phyloP scores from a whole-genome alignment of 2,888 invertebrate genomes.

The Schizaphis graminum region DNA sequence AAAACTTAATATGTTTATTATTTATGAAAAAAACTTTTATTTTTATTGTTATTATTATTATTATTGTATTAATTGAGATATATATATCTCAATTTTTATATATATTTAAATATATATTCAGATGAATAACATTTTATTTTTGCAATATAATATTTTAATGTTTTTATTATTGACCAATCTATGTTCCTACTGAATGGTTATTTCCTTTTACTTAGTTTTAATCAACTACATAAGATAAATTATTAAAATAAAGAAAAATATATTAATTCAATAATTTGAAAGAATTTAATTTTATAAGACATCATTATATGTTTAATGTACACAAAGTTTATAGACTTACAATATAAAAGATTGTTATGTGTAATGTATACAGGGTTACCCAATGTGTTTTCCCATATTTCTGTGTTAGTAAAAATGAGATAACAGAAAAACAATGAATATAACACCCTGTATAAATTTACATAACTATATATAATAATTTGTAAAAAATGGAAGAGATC shows the following conservation, averaged over 20 bases:
- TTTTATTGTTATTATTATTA: conserved; percentile 52
- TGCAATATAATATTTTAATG: conserved; percentile 7
- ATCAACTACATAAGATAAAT: neutral
- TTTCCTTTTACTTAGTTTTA: neutral
- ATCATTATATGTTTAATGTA: conserved; percentile 21
- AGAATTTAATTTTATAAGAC: conserved; percentile 39
- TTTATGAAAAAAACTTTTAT: conserved; percentile 43
- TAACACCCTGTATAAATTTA: neutral
- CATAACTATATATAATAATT: conserved; percentile 26
- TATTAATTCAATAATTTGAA: neutral
- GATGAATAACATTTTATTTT: conserved; percentile 59
- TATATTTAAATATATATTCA: neutral
- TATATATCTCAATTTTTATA: neutral
- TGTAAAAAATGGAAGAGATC: conserved; percentile 47
- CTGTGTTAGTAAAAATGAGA: neutral
- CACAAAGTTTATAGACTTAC: conserved; percentile 49
- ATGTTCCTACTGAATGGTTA: neutral
- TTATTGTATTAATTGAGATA: conserved; percentile 46
- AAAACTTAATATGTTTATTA: conserved; percentile 23
- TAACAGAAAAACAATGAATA: neutral
- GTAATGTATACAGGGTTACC: neutral
- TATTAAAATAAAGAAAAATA: neutral
- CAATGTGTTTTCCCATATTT: neutral
- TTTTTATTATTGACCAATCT: neutral
- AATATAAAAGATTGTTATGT: conserved; percentile 29